Evolutionary conservation across 2,113 vertebrate species (phyloP), one percentile per base, ranked within the genome.

Genomic region (Macroglossus sobrinus): DNA sequence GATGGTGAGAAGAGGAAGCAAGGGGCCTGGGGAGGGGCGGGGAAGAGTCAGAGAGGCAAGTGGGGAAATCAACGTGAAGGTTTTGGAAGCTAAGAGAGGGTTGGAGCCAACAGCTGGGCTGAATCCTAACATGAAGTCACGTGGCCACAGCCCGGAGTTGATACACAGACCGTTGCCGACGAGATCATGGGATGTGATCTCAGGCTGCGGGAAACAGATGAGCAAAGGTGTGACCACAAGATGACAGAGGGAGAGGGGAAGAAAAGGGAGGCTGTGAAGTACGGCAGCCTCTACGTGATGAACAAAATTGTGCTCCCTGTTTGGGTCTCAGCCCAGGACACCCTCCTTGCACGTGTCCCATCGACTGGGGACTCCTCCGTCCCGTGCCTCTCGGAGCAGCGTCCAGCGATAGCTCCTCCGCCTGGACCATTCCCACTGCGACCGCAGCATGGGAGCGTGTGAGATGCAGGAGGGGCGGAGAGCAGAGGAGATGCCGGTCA

Each of bases 381-480:
- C 45, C 45, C 11, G 45, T 47, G 2, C 3, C 26, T 43, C 35
- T 68, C 85, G 64, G 35, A 45, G 18, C 30, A 2, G 1, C 19
- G 18, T 33, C 22, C 43, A 33, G 16, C 33, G 45, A 4, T 2
- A 5, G 1, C 4, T 10, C 28, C 5, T 55, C 40, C 74, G 4
- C 7, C n/a, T 3, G 21, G 12, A 63, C 0, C 8, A 21, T 1
- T n/a, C 21, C 63, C 57, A 4, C 28, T 38, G 0, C 2, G 43
- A 72, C 40, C 13, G 28, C 28, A 30, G 47, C 64, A 84, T 12
- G 33, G 43, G 35, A 47, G 22, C 22, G 10, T 43, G 28, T 11
- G 30, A 9, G 3, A 4, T 63, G 14, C 4, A 21, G 21, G 28
- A 69, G 38, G 5, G 5, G 0, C 43, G 33, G 64, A 43, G 63